Percentiles rank a stretch among this genome's conserved stretches.
These are phyloP conservation scores for Oreamnos americanus DNA, from an alignment of 2,113 vertebrate species.

Conservation along the genomic window DNA sequence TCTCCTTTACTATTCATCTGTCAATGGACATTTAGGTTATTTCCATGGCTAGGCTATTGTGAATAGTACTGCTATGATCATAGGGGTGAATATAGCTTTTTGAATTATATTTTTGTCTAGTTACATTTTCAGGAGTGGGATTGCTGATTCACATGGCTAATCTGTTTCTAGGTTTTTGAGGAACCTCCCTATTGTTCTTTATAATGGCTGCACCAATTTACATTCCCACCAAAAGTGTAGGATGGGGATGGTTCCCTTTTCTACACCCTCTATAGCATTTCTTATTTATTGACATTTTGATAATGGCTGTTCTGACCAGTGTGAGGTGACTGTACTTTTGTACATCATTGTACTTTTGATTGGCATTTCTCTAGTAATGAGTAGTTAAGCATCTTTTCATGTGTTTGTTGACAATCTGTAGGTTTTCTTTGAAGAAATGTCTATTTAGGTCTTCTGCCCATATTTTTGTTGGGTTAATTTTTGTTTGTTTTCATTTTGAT, in stretches of 20 bases:
- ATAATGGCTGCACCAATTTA: background rate
- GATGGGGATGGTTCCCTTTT: background rate
- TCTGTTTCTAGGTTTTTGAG: background rate
- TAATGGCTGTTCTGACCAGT: background rate
- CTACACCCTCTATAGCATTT: background rate
- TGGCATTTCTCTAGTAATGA: background rate
- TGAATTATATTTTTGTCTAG: background rate
- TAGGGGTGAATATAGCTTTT: background rate
- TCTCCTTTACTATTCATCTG: background rate
- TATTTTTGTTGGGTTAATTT: background rate
- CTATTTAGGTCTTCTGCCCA: background rate
- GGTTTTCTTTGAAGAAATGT: background rate
- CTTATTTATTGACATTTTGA: background rate
- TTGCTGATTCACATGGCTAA: background rate
- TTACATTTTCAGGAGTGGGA: background rate
- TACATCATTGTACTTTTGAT: background rate
- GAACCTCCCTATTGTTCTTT: background rate
- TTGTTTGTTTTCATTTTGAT: background rate
- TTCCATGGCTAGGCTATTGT: background rate
- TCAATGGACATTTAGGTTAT: background rate
- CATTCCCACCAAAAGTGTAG: background rate
- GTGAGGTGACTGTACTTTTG: background rate
- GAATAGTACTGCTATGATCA: background rate
- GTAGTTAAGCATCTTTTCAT: background rate
- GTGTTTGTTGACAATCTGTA: background rate